Percentiles rank a stretch among this genome's conserved stretches.
Conservation (phyloP, 92 coral and sea anemone genomes). For the Porites lobata region DNA sequence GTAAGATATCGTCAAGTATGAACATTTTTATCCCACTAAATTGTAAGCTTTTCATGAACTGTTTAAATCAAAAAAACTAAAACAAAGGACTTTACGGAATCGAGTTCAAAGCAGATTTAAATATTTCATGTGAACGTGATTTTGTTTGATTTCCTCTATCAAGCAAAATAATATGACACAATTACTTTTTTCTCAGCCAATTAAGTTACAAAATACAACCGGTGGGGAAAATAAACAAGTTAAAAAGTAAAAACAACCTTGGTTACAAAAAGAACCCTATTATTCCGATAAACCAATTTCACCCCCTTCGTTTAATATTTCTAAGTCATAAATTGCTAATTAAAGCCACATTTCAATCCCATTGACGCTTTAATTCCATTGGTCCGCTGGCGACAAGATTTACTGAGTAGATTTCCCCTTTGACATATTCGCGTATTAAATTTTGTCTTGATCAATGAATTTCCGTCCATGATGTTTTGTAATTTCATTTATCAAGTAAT, state of each 20-base stretch:
- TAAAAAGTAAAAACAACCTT: constrained; percentile 11
- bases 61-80: not conserved
- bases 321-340: constrained; percentile 7
- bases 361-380: constrained; percentile 14
- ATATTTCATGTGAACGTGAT: not conserved
- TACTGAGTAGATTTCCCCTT: not conserved
- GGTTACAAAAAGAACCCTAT: constrained; percentile 13
- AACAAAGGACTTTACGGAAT: not conserved
- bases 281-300: constrained; percentile 24
- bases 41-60: too few relatives aligned
- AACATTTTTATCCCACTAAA: not conserved
- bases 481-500: constrained; percentile 32
- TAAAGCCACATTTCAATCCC: constrained; percentile 15
- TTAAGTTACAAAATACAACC: constrained; percentile 18
- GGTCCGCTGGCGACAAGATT: not conserved
- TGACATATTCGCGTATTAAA: constrained; percentile 25
- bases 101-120: not conserved
- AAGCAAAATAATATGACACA: constrained; percentile 5
- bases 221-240: constrained; percentile 27
- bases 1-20: not conserved
- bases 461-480: constrained; percentile 27
- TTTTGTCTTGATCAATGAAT: constrained; percentile 25
- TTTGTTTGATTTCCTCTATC: constrained; percentile 16
- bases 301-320: not conserved
- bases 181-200: constrained; percentile 44